phyloP scores from a whole-genome alignment of 2,888 invertebrate genomes.

The Eristalis intricaria region DNA sequence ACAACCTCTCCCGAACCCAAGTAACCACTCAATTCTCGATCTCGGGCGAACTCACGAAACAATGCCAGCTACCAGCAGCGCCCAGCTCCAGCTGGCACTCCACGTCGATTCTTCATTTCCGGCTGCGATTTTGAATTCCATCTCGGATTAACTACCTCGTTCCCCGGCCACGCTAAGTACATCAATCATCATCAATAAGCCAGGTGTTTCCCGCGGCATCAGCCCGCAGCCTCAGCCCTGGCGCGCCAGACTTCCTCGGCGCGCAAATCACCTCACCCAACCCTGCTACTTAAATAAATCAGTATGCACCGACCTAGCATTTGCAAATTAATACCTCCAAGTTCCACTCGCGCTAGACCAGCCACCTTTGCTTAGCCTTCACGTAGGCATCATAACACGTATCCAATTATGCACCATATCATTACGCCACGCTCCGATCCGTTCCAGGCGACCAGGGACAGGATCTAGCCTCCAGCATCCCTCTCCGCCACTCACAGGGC shows the following conservation, averaged over 20 bases:
- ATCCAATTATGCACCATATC: conserved; percentile 68
- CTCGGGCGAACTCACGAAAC: neutral
- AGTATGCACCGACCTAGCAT: conserved; percentile 56
- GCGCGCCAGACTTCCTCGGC: neutral
- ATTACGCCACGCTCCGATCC: conserved; percentile 54
- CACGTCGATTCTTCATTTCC: conserved; percentile 48
- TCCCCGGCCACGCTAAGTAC: conserved; percentile 32
- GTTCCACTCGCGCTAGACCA: conserved; percentile 18
- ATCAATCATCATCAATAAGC: conserved; percentile 58
- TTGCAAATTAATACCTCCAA: conserved; percentile 70
- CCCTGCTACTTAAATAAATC: conserved; percentile 71
- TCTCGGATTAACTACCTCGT: neutral
- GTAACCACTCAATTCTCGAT: neutral
- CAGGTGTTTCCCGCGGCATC: conserved; percentile 58
- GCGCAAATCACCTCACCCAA: conserved; percentile 61
- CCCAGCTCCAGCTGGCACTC: neutral
- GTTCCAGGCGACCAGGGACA: conserved; percentile 24
- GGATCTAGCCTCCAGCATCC: conserved; percentile 44
- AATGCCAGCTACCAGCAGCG: neutral
- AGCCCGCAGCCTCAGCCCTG: neutral
- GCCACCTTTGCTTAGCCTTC: conserved; percentile 29
- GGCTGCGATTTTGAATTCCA: conserved; percentile 21
- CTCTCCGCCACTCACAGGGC: neutral
- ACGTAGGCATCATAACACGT: conserved; percentile 69
- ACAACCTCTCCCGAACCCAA: neutral